Conservation (phyloP, 2,797 vertebrate species). For the Pseudotriccus pelzelni region DNA sequence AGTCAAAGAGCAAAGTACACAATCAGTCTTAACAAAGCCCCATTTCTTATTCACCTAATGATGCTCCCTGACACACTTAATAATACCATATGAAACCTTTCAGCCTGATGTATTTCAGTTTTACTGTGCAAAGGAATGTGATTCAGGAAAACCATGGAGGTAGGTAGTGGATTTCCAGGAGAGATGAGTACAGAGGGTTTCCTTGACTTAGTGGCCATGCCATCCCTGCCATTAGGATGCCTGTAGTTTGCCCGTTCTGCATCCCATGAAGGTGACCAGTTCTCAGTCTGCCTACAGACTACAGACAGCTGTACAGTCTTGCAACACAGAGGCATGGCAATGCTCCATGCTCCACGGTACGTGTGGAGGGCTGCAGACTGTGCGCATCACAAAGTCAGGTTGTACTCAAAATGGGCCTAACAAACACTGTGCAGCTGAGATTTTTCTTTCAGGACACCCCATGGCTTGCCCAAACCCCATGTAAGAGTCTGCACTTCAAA, state of each 20-base stretch:
- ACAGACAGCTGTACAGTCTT: neutral
- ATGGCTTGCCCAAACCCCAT: neutral
- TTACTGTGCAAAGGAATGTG: neutral
- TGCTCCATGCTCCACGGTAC: rapidly evolving
- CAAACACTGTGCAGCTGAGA: neutral
- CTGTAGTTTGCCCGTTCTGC: neutral
- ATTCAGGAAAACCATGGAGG: neutral
- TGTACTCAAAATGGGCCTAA: neutral
- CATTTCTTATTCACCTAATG: neutral
- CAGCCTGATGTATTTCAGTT: neutral
- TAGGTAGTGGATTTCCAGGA: neutral
- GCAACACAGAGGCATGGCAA: rapidly evolving
- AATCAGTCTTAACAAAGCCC: neutral
- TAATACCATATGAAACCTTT: neutral
- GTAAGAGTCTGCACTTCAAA: neutral
- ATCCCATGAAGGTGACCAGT: neutral
- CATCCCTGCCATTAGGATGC: neutral
- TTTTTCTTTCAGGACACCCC: neutral
- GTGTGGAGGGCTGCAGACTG: neutral
- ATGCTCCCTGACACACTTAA: neutral
- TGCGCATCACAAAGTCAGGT: neutral
- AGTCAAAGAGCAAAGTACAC: neutral
- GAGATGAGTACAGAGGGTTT: neutral
- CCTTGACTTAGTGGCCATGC: neutral
- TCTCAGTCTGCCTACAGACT: neutral